Conservation (phyloP, 2,888 invertebrate genomes). For the Thumatha senex region DNA sequence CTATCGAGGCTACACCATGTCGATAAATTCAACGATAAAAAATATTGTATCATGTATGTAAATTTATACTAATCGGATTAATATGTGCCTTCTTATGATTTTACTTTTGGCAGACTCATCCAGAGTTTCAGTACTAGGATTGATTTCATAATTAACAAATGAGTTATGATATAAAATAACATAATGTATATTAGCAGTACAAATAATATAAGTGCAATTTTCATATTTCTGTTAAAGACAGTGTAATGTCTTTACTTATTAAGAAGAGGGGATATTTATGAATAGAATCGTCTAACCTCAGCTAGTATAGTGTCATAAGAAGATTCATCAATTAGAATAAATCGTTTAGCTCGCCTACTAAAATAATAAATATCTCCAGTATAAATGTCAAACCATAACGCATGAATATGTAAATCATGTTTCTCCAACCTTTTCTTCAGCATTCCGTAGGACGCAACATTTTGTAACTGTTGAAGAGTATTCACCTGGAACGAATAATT, state of each 20-base stretch:
- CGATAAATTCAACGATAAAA: too few relatives aligned
- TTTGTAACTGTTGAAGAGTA: constrained; percentile 95
- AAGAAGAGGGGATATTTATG: constrained; percentile 62
- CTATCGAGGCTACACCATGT: too few relatives aligned
- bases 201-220: too few relatives aligned
- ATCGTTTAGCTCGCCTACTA: constrained; percentile 92
- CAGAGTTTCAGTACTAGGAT: too few relatives aligned
- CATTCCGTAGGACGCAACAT: constrained; percentile 96
- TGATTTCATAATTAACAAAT: too few relatives aligned
- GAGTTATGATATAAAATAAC: too few relatives aligned
- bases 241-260: not conserved
- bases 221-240: not conserved
- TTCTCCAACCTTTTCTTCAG: constrained; percentile 91
- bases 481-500: constrained; percentile 87
- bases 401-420: constrained; percentile 94
- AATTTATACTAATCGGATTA: too few relatives aligned
- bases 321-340: constrained; percentile 93
- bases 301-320: constrained; percentile 88
- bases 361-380: constrained; percentile 98
- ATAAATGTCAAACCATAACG: constrained; percentile 99
- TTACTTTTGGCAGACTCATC: too few relatives aligned
- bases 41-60: too few relatives aligned
- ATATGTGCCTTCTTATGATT: too few relatives aligned
- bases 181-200: too few relatives aligned
- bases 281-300: constrained; percentile 92